These are phyloP conservation scores for Saturnia pavonia DNA, from an alignment of 2,888 invertebrate genomes.

Conservation along the genomic window DNA sequence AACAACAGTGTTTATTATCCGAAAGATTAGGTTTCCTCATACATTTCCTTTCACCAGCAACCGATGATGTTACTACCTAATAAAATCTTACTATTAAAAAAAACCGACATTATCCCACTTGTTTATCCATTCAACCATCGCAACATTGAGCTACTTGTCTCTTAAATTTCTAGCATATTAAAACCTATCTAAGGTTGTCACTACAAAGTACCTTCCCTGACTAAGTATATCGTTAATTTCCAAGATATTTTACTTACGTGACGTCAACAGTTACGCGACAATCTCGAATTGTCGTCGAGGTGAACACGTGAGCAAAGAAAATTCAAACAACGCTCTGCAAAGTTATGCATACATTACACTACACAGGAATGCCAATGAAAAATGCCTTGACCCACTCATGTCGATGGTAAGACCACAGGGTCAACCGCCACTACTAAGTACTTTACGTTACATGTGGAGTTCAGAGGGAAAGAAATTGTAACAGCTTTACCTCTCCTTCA, in stretches of 20 bases:
- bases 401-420: background rate
- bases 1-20: too few relatives aligned
- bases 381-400: conserved; percentile 1
- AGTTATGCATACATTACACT: background rate
- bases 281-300: background rate
- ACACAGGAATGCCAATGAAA: conserved; percentile 6
- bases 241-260: background rate
- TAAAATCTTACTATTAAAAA: background rate
- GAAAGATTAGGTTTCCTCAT: background rate
- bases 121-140: background rate
- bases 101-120: background rate
- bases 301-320: conserved; percentile 1
- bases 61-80: background rate
- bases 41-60: background rate
- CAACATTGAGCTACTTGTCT: background rate
- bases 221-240: background rate
- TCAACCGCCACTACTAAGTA: background rate
- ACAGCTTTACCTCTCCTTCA: background rate
- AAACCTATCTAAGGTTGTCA: background rate
- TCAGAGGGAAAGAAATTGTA: background rate
- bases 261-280: background rate
- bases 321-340: background rate
- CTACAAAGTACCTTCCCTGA: background rate
- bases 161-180: background rate
- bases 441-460: background rate